phyloP scores from a whole-genome alignment of 2,888 invertebrate species.

The Clitarchus hookeri region DNA sequence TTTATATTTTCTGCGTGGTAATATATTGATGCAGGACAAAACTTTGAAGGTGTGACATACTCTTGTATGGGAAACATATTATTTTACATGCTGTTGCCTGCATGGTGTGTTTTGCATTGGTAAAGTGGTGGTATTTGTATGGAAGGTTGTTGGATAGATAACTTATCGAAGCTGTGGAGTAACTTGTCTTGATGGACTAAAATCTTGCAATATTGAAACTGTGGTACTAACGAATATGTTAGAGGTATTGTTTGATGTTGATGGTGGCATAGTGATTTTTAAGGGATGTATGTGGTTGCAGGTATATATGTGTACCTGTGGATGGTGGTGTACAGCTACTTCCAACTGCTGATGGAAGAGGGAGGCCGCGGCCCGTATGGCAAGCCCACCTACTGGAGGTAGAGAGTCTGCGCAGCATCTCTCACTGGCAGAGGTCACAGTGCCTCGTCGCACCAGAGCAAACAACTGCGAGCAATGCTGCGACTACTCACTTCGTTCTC shows the following conservation, averaged over 20 bases:
- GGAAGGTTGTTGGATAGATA: too few relatives aligned
- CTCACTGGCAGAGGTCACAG: background rate
- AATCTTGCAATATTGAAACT: too few relatives aligned
- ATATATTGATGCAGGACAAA: too few relatives aligned
- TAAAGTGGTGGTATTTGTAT: too few relatives aligned
- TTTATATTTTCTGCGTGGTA: too few relatives aligned
- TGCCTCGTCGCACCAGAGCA: background rate
- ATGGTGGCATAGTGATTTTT: background rate
- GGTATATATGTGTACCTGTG: slow-evolving; percentile 80
- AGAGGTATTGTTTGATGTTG: background rate
- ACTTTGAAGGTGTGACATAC: too few relatives aligned
- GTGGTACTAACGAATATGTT: too few relatives aligned
- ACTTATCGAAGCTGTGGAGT: too few relatives aligned
- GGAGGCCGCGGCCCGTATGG: slow-evolving; percentile 73
- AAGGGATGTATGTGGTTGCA: slow-evolving; percentile 51
- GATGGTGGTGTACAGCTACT: slow-evolving; percentile 84
- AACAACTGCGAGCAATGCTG: background rate
- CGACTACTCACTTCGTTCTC: background rate
- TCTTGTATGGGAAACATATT: too few relatives aligned
- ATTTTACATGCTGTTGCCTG: too few relatives aligned
- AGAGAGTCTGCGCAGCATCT: background rate
- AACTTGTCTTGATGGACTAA: too few relatives aligned
- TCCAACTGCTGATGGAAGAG: slow-evolving; percentile 70
- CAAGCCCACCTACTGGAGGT: slow-evolving; percentile 68
- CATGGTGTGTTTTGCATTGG: too few relatives aligned